Percentiles rank a stretch among this genome's conserved stretches.
phyloP scores from a whole-genome alignment of 2,113 vertebrate genomes.

The Callocephalon fimbriatum region DNA sequence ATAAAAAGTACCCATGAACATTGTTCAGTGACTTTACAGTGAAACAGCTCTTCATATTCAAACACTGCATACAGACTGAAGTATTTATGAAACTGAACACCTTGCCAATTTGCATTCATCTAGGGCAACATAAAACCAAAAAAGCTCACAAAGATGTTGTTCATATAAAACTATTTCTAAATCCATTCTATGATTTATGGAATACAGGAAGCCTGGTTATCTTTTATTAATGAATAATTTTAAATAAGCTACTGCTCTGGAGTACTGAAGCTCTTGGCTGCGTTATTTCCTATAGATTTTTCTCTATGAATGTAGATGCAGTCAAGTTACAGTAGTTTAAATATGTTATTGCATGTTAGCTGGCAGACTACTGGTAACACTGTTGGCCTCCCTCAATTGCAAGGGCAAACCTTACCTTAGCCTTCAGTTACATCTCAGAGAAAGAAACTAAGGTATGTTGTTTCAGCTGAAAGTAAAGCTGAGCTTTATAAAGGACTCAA shows the following conservation, averaged over 20 bases:
- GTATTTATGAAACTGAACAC: neutral
- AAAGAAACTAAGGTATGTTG: neutral
- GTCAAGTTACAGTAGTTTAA: neutral
- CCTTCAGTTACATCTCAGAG: neutral
- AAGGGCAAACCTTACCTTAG: neutral
- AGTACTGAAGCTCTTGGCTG: neutral
- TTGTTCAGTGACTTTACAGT: neutral
- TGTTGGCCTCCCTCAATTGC: neutral
- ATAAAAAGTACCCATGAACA: slow-evolving; percentile 25
- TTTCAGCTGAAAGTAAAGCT: neutral
- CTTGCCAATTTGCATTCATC: neutral
- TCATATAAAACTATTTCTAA: neutral
- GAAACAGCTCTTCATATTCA: neutral
- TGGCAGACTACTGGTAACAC: neutral
- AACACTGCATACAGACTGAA: neutral
- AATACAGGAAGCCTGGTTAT: neutral
- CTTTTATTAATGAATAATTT: neutral
- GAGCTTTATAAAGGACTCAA: neutral
- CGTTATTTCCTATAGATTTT: neutral
- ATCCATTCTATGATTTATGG: neutral
- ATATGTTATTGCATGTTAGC: neutral
- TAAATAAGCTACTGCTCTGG: neutral
- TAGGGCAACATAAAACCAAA: neutral
- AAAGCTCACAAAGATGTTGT: neutral
- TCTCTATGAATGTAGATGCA: neutral